phyloP scores from a whole-genome alignment of 2,888 invertebrate genomes.

The Macrosiphum euphorbiae region DNA sequence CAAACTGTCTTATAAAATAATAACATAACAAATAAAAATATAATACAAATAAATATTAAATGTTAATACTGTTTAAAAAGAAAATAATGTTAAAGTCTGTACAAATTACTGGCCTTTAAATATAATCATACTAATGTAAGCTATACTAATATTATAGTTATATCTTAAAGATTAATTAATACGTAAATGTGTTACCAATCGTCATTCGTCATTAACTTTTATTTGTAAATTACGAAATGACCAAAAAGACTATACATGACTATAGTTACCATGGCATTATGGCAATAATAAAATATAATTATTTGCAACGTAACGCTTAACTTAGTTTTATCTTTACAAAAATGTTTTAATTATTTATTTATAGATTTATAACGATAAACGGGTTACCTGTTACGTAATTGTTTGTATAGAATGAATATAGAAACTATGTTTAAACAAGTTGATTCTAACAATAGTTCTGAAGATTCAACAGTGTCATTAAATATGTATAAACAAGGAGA shows the following conservation, averaged over 20 bases:
- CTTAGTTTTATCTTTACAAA: neutral
- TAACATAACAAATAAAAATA: neutral
- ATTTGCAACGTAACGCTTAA: neutral
- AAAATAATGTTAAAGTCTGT: neutral
- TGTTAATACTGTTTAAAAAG: neutral
- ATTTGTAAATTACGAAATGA: neutral
- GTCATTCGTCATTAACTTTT: neutral
- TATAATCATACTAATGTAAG: too few relatives aligned
- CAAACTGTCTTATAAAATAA: neutral
- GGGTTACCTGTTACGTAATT: neutral
- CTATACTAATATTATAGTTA: neutral
- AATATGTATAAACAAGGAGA: neutral
- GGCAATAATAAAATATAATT: neutral
- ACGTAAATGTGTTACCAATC: neutral
- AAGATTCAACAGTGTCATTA: neutral
- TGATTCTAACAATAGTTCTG: neutral
- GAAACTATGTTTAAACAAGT: neutral
- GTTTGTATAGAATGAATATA: neutral
- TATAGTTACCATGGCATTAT: neutral
- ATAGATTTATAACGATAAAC: neutral
- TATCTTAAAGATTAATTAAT: neutral
- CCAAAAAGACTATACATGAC: neutral
- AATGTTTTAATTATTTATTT: neutral
- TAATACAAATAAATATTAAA: neutral
- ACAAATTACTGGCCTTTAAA: constrained; percentile 12